A percentile compares a stretch with the other conserved stretches of the same genome.
Conservation (phyloP, 2,113 vertebrate species). For the Hylia prasina region DNA sequence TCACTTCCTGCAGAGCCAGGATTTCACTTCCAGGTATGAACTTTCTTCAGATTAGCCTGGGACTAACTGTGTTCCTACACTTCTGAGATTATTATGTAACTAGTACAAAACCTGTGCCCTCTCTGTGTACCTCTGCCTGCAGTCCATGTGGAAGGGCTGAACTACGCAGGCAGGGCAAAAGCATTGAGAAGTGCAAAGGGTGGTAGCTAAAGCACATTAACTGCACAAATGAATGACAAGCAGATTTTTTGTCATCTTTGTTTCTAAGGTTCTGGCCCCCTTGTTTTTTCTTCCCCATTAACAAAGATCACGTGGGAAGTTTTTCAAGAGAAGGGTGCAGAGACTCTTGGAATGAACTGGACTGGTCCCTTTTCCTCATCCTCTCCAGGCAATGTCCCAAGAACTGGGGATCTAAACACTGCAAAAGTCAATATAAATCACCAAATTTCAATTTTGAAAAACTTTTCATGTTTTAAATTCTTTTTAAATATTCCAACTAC, state of each 20-base stretch:
- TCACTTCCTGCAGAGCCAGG: not conserved
- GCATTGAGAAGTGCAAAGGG: not conserved
- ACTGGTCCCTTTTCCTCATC: not conserved
- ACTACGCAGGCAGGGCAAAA: not conserved
- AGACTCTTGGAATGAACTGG: not conserved
- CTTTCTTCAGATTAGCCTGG: not conserved
- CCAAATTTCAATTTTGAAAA: not conserved
- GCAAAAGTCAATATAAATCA: not conserved
- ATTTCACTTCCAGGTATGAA: not conserved
- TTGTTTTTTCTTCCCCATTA: not conserved
- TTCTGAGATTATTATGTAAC: fast-evolving
- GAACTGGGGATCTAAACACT: not conserved
- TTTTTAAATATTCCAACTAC: not conserved
- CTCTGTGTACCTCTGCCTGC: not conserved
- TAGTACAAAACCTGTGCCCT: not conserved
- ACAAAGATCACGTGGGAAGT: not conserved
- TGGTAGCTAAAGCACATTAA: not conserved
- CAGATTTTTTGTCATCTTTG: not conserved
- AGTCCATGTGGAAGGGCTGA: fast-evolving
- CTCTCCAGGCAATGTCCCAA: not conserved
- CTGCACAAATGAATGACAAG: not conserved
- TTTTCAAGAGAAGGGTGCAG: not conserved
- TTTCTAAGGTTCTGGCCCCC: not conserved
- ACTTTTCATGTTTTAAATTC: not conserved
- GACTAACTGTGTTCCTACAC: not conserved